phyloP scores from a whole-genome alignment of 92 coral and sea anemone species.

The Actinostola sp. region DNA sequence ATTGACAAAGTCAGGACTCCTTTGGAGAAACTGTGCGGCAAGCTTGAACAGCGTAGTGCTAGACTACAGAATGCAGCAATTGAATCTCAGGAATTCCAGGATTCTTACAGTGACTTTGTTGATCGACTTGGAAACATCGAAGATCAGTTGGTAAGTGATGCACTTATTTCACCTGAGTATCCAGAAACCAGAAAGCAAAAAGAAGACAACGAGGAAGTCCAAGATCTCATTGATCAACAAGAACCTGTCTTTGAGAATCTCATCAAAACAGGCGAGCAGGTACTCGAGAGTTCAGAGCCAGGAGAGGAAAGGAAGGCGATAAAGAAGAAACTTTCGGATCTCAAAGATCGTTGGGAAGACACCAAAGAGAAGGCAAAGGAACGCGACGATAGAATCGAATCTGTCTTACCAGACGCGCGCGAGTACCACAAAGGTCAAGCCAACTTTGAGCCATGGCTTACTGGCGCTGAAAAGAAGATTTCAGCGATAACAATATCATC shows the following conservation, averaged over 20 bases:
- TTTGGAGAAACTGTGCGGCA: constrained; percentile 78
- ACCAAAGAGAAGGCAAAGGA: constrained; percentile 67
- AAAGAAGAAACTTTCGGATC: constrained; percentile 72
- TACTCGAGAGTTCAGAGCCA: constrained; percentile 72
- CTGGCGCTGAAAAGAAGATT: constrained; percentile 71
- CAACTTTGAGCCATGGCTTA: constrained; percentile 80
- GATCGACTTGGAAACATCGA: constrained; percentile 79
- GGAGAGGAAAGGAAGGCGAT: constrained; percentile 75
- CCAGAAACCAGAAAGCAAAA: constrained; percentile 79
- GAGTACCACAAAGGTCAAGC: constrained; percentile 59
- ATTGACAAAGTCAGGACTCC: constrained; percentile 85
- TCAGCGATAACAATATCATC: constrained; percentile 61
- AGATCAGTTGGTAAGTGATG: constrained; percentile 74
- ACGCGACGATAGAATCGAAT: constrained; percentile 52
- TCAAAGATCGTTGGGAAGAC: constrained; percentile 82
- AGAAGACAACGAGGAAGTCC: constrained; percentile 78
- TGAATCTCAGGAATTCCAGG: constrained; percentile 94
- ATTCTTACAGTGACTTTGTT: constrained; percentile 81
- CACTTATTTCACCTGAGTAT: constrained; percentile 86
- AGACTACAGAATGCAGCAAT: constrained; percentile 88
- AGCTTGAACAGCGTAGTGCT: constrained; percentile 87
- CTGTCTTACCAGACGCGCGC: constrained; percentile 81
- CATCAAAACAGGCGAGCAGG: constrained; percentile 78
- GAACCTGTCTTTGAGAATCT: constrained; percentile 87
- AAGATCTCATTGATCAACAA: constrained; percentile 69